These are phyloP conservation scores for Unio delphinus DNA, from an alignment of 2,888 invertebrate species.

Conservation along the genomic window DNA sequence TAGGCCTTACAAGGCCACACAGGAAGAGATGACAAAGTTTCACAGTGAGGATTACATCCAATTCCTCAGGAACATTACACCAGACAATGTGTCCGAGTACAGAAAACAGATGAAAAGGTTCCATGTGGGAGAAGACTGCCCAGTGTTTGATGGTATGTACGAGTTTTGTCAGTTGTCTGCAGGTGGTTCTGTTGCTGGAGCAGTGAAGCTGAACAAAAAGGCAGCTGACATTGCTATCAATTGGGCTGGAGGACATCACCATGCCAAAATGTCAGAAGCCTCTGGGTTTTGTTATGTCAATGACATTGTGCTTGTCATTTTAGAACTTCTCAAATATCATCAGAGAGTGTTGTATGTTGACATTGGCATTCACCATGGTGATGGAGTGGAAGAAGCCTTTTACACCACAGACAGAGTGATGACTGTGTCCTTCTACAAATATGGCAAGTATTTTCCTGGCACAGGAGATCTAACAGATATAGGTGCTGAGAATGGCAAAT, in stretches of 20 bases:
- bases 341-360: constrained; percentile 97
- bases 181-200: constrained; percentile 96
- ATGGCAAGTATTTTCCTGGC: constrained; percentile 99
- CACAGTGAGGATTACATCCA: constrained; percentile 98
- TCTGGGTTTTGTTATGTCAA: constrained; percentile 99
- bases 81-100: constrained; percentile 98
- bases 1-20: too few relatives aligned
- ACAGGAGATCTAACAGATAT: constrained; percentile 83
- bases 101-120: constrained; percentile 96
- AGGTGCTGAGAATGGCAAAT: constrained; percentile 86
- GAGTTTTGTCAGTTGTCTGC: constrained; percentile 99
- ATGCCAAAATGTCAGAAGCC: constrained; percentile 98
- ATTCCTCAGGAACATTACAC: constrained; percentile 94
- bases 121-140: constrained; percentile 99
- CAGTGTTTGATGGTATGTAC: constrained; percentile 98
- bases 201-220: constrained; percentile 97
- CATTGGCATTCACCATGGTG: constrained; percentile 99
- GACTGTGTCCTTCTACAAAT: constrained; percentile 99
- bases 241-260: constrained; percentile 99
- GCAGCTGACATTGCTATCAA: constrained; percentile 98
- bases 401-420: constrained; percentile 99
- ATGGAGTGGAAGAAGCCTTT: constrained; percentile 99
- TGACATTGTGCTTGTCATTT: constrained; percentile 96
- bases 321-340: constrained; percentile 96
- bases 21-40: too few relatives aligned